A percentile compares a stretch with the other conserved stretches of the same genome.
Conservation (phyloP, 2,888 invertebrate genomes). For the Drosophila phalerata region DNA sequence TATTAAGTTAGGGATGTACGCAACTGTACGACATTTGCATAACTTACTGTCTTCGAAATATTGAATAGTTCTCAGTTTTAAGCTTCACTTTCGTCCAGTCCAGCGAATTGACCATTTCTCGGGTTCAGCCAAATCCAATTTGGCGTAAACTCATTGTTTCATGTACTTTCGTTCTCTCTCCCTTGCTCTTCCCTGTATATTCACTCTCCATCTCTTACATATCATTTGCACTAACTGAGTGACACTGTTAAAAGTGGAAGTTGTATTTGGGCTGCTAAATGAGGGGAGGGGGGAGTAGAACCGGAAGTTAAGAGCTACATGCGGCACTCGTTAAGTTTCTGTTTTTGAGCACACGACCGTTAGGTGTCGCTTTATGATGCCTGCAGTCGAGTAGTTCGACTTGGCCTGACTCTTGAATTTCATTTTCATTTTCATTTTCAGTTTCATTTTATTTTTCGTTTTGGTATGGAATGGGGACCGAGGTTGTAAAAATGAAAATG, state of each 20-base stretch:
- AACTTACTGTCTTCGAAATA: neutral
- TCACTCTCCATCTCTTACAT: constrained; percentile 3
- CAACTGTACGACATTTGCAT: neutral
- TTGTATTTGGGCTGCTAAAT: constrained; percentile 1
- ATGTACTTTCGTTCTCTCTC: constrained; percentile 2
- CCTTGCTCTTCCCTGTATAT: too few relatives aligned
- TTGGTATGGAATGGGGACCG: neutral
- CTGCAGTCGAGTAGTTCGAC: constrained; percentile 35
- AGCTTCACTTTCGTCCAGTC: neutral
- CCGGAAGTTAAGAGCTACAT: constrained; percentile 39
- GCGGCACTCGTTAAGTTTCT: constrained; percentile 60
- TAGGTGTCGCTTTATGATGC: constrained; percentile 69
- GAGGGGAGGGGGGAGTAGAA: neutral
- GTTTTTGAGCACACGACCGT: constrained; percentile 57
- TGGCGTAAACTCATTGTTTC: constrained; percentile 19
- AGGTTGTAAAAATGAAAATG: constrained; percentile 73
- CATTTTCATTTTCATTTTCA: constrained; percentile 43
- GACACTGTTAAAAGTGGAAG: constrained; percentile 22
- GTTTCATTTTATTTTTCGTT: constrained; percentile 13
- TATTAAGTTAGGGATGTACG: neutral
- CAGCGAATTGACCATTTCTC: constrained; percentile 19
- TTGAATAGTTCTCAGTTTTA: constrained; percentile 9
- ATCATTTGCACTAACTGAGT: constrained; percentile 31
- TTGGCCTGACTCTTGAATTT: constrained; percentile 35
- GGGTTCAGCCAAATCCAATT: constrained; percentile 31